These are phyloP conservation scores for Heliconius eleuchia DNA, from an alignment of 1,140 invertebrate species.

Conservation along the genomic window DNA sequence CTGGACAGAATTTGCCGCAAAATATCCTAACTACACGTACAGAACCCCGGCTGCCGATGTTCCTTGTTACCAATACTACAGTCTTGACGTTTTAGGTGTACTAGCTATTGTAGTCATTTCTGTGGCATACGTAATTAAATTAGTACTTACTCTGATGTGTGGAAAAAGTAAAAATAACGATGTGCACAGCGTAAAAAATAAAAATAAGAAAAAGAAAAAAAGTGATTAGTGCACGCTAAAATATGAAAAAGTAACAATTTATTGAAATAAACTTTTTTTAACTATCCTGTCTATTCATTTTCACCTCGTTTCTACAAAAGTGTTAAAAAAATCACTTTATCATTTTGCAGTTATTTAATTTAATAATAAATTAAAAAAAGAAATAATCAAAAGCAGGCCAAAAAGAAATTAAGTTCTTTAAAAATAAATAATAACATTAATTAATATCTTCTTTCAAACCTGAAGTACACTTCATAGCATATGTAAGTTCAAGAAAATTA, in stretches of 20 bases:
- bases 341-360: background rate
- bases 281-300: background rate
- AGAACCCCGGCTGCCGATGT: constrained; percentile 81
- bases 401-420: background rate
- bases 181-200: constrained; percentile 5
- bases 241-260: background rate
- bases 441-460: background rate
- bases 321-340: background rate
- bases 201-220: constrained; percentile 33
- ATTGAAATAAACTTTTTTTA: background rate
- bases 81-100: constrained; percentile 82
- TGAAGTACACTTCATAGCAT: background rate
- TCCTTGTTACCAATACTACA: constrained; percentile 83
- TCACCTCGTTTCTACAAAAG: background rate
- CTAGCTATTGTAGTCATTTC: constrained; percentile 39
- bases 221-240: background rate
- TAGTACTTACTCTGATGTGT: constrained; percentile 35
- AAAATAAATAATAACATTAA: background rate
- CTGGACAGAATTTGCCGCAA: constrained; percentile 85
- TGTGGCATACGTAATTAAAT: constrained; percentile 30
- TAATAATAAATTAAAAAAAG: background rate
- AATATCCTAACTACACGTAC: constrained; percentile 82
- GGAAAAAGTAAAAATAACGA: background rate
- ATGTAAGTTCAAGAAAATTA: background rate
- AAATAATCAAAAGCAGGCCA: background rate